A percentile compares a stretch with the other conserved stretches of the same genome.
These are phyloP conservation scores for Diorhabda carinulata DNA, from an alignment of 1,140 invertebrate species.

Conservation along the genomic window DNA sequence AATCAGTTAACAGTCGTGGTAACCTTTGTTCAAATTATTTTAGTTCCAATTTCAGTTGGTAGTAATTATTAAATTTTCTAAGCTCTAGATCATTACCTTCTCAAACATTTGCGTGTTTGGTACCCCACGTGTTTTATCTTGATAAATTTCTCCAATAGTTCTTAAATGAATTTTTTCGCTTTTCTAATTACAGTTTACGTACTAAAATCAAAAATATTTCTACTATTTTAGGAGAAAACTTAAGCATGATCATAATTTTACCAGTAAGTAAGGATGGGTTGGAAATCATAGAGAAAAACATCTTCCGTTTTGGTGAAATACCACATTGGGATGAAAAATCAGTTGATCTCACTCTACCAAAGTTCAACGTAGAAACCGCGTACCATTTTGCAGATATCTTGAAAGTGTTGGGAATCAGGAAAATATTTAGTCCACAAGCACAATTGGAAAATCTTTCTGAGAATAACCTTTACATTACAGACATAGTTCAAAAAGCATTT, in stretches of 20 bases:
- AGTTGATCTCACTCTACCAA: constrained; percentile 38
- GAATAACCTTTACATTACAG: constrained; percentile 31
- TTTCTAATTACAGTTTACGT: too few species aligned
- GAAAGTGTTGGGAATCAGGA: constrained; percentile 50
- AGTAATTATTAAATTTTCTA: too few species aligned
- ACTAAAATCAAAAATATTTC: too few species aligned
- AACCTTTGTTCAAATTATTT: too few species aligned
- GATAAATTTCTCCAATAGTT: too few species aligned
- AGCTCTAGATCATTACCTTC: too few species aligned
- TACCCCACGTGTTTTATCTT: too few species aligned
- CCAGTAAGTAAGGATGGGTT: constrained; percentile 58
- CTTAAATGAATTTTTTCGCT: too few species aligned
- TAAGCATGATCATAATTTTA: constrained; percentile 60
- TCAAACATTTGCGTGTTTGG: too few species aligned
- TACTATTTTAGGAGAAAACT: constrained; percentile 45
- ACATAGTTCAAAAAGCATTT: constrained; percentile 60
- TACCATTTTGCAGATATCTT: background rate
- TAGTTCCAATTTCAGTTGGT: too few species aligned
- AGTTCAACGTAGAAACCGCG: constrained; percentile 33
- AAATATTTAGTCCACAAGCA: constrained; percentile 51
- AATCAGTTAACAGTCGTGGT: too few species aligned
- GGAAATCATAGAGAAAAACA: constrained; percentile 21
- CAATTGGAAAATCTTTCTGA: constrained; percentile 49
- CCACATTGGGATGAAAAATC: constrained; percentile 43
- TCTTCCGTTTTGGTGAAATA: constrained; percentile 45